These are phyloP conservation scores for Notospermus geniculatus DNA, from an alignment of 1,140 invertebrate species.

Conservation along the genomic window DNA sequence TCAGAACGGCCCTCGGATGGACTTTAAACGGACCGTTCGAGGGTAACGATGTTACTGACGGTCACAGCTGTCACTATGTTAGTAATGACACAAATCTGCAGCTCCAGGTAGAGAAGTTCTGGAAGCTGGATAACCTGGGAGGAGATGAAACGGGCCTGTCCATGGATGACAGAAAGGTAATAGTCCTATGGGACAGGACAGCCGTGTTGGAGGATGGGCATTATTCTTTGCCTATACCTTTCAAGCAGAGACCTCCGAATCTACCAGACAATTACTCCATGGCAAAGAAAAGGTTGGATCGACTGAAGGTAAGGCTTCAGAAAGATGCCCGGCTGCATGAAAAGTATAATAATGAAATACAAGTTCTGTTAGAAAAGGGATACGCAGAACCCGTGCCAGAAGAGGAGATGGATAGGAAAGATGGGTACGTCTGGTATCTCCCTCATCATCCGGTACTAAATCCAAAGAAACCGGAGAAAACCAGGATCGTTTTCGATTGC, in stretches of 20 bases:
- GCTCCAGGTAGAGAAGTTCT: background rate
- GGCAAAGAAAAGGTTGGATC: background rate
- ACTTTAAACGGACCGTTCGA: background rate
- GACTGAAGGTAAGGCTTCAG: background rate
- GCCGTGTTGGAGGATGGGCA: background rate
- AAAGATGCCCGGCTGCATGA: background rate
- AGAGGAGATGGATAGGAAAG: background rate
- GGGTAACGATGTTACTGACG: background rate
- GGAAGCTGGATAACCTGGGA: background rate
- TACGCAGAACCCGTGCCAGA: background rate
- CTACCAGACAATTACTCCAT: background rate
- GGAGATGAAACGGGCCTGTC: background rate
- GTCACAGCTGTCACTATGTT: background rate
- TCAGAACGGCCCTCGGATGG: background rate
- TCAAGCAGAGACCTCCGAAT: background rate
- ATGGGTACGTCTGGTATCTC: slow-evolving; percentile 20
- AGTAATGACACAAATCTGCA: background rate
- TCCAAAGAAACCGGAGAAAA: slow-evolving; percentile 22
- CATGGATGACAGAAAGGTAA: background rate
- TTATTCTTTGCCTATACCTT: background rate
- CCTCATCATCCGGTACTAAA: slow-evolving; percentile 26
- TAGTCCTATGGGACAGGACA: background rate
- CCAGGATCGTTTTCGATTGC: slow-evolving; percentile 30
- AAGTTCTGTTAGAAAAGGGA: background rate
- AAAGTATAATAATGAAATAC: background rate